Evolutionary conservation across 2,888 invertebrate genomes (phyloP).

Genomic region (Chloroclysta siterata): DNA sequence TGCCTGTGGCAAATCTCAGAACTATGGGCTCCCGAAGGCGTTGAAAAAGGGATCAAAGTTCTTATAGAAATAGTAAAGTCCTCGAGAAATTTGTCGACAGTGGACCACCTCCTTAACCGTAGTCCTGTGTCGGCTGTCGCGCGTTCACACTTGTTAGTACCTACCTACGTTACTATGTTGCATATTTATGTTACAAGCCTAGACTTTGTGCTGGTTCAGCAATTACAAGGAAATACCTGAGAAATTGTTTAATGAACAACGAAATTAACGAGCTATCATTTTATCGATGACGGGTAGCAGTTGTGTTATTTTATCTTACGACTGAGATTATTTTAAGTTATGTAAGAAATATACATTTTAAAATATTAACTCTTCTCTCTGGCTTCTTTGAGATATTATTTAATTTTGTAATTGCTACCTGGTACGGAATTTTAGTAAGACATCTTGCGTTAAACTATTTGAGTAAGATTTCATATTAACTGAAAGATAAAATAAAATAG

Average conservation of each 20-base stretch:
- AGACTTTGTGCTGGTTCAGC: conserved; percentile 19
- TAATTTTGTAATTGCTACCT: conserved; percentile 3
- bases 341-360: conserved; percentile 10
- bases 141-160: conserved; percentile 25
- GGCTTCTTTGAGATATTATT: conserved; percentile 1
- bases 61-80: no score
- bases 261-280: conserved; percentile 26
- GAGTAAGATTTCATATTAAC: neutral
- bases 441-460: conserved; percentile 6
- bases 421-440: conserved; percentile 4
- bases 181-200: conserved; percentile 30
- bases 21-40: no score
- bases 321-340: conserved; percentile 2
- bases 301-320: conserved; percentile 16
- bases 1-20: no score
- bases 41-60: no score
- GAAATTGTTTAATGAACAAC: conserved; percentile 36
- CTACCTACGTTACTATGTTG: conserved; percentile 28
- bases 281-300: conserved; percentile 21
- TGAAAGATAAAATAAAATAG: neutral
- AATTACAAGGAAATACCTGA: conserved; percentile 35
- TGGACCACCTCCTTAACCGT: conserved; percentile 7
- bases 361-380: conserved; percentile 21
- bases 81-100: neutral
- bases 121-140: conserved; percentile 27